Evolutionary conservation across 2,888 invertebrate genomes (phyloP).

Genomic region (Leucophora obtusa): DNA sequence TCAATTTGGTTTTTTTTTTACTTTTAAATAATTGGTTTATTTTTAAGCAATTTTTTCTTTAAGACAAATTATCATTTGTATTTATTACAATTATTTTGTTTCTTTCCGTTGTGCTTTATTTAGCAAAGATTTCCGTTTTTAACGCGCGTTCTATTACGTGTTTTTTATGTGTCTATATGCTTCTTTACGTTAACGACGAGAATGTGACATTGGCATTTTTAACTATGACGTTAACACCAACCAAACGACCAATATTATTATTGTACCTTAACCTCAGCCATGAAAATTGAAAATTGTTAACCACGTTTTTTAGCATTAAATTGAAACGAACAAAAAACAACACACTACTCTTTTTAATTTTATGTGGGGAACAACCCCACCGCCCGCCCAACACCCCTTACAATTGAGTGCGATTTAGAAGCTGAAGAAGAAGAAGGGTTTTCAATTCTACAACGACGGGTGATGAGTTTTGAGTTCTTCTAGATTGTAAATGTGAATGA

Average conservation of each 20-base stretch:
- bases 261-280: conserved; percentile 64
- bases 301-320: conserved; percentile 51
- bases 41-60: no score
- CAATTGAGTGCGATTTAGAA: conserved; percentile 44
- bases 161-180: conserved; percentile 50
- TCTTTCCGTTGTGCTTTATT: neutral
- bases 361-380: conserved; percentile 5
- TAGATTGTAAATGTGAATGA: conserved; percentile 1
- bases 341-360: neutral
- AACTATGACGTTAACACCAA: conserved; percentile 51
- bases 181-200: conserved; percentile 57
- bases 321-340: conserved; percentile 41
- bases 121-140: conserved; percentile 29
- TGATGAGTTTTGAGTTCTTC: neutral
- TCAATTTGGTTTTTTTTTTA: neutral
- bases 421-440: conserved; percentile 31
- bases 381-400: neutral
- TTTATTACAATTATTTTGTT: neutral
- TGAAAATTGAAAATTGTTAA: conserved; percentile 62
- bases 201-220: conserved; percentile 62
- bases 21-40: neutral
- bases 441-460: conserved; percentile 19
- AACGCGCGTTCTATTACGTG: conserved; percentile 54
- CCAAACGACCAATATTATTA: conserved; percentile 56
- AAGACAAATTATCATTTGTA: no score